These are phyloP conservation scores for Coleophora deauratella DNA, from an alignment of 2,888 invertebrate species.

Conservation along the genomic window DNA sequence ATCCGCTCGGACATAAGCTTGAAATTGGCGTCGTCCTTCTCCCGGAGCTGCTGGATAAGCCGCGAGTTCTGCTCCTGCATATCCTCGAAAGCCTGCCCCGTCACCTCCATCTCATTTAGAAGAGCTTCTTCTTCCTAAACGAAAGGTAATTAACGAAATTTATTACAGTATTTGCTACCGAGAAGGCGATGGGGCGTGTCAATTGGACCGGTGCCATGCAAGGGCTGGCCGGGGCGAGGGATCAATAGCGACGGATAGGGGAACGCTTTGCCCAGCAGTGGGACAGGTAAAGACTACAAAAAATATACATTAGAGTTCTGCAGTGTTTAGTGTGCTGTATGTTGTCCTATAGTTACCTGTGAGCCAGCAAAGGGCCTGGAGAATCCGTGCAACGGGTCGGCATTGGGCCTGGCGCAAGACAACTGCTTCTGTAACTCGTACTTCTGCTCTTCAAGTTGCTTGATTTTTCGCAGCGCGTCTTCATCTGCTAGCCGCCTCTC, in stretches of 20 bases:
- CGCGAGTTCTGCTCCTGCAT: conserved; percentile 99
- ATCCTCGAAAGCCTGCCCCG: conserved; percentile 98
- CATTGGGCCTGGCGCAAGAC: conserved; percentile 74
- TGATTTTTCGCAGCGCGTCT: conserved; percentile 94
- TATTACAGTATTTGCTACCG: too few relatives aligned
- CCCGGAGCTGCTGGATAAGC: conserved; percentile 93
- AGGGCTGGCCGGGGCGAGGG: too few relatives aligned
- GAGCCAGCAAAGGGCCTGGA: conserved; percentile 82
- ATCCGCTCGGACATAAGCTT: conserved; percentile 98
- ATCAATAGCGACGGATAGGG: too few relatives aligned
- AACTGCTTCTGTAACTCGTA: conserved; percentile 94
- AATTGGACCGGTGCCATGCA: too few relatives aligned
- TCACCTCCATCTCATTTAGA: conserved; percentile 98
- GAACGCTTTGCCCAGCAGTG: too few relatives aligned
- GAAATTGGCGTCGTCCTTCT: conserved; percentile 99
- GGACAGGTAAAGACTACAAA: too few relatives aligned
- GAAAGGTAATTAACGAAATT: background rate
- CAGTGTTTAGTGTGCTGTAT: too few relatives aligned
- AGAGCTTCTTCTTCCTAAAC: conserved; percentile 94
- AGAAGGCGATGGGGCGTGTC: too few relatives aligned
- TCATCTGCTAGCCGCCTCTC: conserved; percentile 96
- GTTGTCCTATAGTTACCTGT: conserved; percentile 57
- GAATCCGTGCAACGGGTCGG: conserved; percentile 67
- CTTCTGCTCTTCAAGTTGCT: conserved; percentile 94
- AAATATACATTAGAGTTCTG: too few relatives aligned